A percentile compares a stretch with the other conserved stretches of the same genome.
Conservation (phyloP, 2,888 invertebrate species). For the Drosophila percnosoma region DNA sequence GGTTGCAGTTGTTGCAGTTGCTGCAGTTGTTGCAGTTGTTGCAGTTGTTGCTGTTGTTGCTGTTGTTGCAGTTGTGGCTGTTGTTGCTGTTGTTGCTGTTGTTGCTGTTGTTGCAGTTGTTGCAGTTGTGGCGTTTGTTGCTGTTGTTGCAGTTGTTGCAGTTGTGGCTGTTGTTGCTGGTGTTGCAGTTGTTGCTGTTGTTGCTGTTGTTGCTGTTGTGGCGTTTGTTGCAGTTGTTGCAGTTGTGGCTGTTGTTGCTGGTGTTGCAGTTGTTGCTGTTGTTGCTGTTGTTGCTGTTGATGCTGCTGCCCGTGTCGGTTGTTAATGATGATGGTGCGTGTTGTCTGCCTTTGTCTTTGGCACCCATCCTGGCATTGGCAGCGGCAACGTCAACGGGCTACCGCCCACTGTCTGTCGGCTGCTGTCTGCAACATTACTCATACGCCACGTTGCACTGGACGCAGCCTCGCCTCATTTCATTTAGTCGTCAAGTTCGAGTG, state of each 20-base stretch:
- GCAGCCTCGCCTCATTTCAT: conserved; percentile 64
- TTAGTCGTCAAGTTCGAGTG: conserved; percentile 78
- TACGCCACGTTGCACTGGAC: conserved; percentile 59
- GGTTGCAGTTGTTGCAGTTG: conserved; percentile 6
- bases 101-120: conserved; percentile 7
- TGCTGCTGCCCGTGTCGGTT: conserved; percentile 33
- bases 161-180: conserved; percentile 23
- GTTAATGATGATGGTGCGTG: conserved; percentile 60
- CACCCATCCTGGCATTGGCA: conserved; percentile 24
- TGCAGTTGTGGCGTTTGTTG: conserved; percentile 7
- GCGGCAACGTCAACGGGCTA: conserved; percentile 18
- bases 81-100: conserved; percentile 13
- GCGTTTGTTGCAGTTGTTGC: conserved; percentile 8
- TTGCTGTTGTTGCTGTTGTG: conserved; percentile 10
- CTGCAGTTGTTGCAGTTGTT: conserved; percentile 1
- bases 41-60: too few species aligned
- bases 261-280: not conserved
- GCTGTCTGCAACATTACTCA: conserved; percentile 63
- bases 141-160: not conserved
- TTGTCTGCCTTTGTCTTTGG: conserved; percentile 48
- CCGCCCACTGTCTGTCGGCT: conserved; percentile 9
- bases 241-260: conserved; percentile 12
- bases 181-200: conserved; percentile 14
- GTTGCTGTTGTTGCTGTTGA: conserved; percentile 18
- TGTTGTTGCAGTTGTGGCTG: not conserved